Evolutionary conservation across 37 sponge, comb jelly and placozoan species (phyloP), one percentile per base, ranked within the genome.

Genomic region (Cliona cf. orientalis): DNA sequence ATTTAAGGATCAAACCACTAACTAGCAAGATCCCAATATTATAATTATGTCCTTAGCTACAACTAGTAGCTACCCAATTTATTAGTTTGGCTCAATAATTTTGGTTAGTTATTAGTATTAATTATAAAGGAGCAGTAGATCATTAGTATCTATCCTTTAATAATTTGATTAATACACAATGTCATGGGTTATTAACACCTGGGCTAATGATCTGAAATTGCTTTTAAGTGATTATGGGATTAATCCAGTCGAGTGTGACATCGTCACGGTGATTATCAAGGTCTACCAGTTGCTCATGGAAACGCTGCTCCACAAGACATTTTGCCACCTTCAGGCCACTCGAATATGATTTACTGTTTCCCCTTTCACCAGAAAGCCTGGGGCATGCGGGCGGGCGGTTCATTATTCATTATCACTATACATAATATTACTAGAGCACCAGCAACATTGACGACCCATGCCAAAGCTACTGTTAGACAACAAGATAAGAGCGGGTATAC

Each of bases 221-320:
- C 70, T 49, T 57, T 58, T n/a, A n/a, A 59, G 83, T 87, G 42
- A 94, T 79, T 11, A 43, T 74, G 9, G 89, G 80, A 68, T 94
- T 94, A n/a, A 81, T 67, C 95, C 95, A 94, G 74, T 94, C 95
- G 14, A 79, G 38, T 26, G 25, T 49, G 14, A 91, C 60, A 59
- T 75, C 55, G 66, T 91, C 95, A 72, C 87, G 49, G 62, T 87
- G 95, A 68, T 80, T 91, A 43, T 91, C 91, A 77, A 94, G 91
- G 62, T 94, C 94, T 53, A 84, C 73, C 56, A 94, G 68, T 9
- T 66, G 36, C 25, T 94, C 75, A 31, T 56, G 82, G 71, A 64
- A 7, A 1, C 75, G 62, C 45, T 72, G 80, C 42, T 64, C 29
- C 37, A 87, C 75, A 0, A 66, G 45, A n/a, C n/a, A n/a, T n/a